Base-by-base conservation (phyloP, 2,888 invertebrate species). In the Lottia gigantea region DNA sequence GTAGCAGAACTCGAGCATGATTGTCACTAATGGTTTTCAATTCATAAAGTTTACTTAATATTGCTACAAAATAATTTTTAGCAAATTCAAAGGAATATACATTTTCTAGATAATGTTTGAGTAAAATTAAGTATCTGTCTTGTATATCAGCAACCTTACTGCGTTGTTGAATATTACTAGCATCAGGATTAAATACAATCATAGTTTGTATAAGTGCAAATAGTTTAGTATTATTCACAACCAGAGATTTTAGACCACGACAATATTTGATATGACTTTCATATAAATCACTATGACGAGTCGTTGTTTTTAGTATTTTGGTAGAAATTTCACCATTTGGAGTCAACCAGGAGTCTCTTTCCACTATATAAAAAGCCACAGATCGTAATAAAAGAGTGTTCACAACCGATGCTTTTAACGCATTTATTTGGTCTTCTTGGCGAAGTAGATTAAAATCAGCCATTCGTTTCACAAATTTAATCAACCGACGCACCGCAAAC, bases 121-220 rank as follows among this genome's bases (percentile, higher is more conserved):
- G 77, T 16, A 88, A 78, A 8, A 82, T 71, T 16, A 88, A 73
- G 76, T 88, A 88, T 89, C 96, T 82, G 73, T 88, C 87, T 76
- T 88, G 86, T 11, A 87, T 76, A 71, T 86, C 81, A 14, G 88
- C 85, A 7, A 88, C 79, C 31, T 78, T 62, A 49, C 81, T 76
- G 23, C 83, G 78, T 63, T 75, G 70, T 1, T 73, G 71, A 23
- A 96, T 93, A 80, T 93, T 92, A 0, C 93, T 91, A 71, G 97
- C 90, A 74, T 93, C 93, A 0, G 97, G 95, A 68, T 95, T 93
- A 89, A 98, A 98, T 65, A 98, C 90, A 75, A 95, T 91, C 74
- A 98, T 95, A 79, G 97, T 96, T 85, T 95, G 94, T 88, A 98
- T 91, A 81, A 98, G 93, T 31, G 96, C 92, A 86, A 98, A 95